Conservation (phyloP, 2,888 invertebrate species). For the Dysmachus trigonus region DNA sequence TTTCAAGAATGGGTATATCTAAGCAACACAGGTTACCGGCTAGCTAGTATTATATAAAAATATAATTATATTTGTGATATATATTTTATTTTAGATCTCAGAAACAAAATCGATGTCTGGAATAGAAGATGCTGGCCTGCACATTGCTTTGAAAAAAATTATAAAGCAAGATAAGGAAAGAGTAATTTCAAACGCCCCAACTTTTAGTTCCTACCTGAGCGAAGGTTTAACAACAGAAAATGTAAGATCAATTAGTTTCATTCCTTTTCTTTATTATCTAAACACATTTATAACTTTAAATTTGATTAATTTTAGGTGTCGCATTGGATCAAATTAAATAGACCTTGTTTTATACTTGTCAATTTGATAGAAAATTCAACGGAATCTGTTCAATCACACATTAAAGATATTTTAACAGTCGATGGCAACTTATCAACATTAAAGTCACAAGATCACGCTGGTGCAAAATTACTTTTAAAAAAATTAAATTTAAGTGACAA, state of each 20-base stretch:
- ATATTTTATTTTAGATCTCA: not conserved
- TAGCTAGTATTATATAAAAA: not conserved
- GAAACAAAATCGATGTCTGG: slow-evolving; percentile 58
- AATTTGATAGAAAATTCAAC: slow-evolving; percentile 72
- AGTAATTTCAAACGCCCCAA: slow-evolving; percentile 61
- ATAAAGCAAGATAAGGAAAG: slow-evolving; percentile 71
- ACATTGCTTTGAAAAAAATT: slow-evolving; percentile 80
- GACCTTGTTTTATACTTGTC: slow-evolving; percentile 80
- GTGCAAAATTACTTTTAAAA: slow-evolving; percentile 72
- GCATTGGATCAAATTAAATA: slow-evolving; percentile 75
- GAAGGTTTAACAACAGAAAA: slow-evolving; percentile 67
- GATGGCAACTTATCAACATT: slow-evolving; percentile 55
- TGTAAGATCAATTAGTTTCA: slow-evolving; percentile 62
- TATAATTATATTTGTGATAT: not conserved
- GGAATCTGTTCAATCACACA: slow-evolving; percentile 61
- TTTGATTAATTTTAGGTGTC: slow-evolving; percentile 66
- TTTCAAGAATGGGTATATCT: too few relatives aligned
- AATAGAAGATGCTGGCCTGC: slow-evolving; percentile 79
- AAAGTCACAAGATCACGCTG: slow-evolving; percentile 68
- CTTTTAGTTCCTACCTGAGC: slow-evolving; percentile 70
- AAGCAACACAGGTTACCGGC: too few relatives aligned
- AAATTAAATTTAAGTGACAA: slow-evolving; percentile 57
- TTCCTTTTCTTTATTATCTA: not conserved
- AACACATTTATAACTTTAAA: not conserved
- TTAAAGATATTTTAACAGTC: slow-evolving; percentile 66